Evolutionary conservation across 2,888 invertebrate genomes (phyloP).

Genomic region (Monoplex corrugatus): DNA sequence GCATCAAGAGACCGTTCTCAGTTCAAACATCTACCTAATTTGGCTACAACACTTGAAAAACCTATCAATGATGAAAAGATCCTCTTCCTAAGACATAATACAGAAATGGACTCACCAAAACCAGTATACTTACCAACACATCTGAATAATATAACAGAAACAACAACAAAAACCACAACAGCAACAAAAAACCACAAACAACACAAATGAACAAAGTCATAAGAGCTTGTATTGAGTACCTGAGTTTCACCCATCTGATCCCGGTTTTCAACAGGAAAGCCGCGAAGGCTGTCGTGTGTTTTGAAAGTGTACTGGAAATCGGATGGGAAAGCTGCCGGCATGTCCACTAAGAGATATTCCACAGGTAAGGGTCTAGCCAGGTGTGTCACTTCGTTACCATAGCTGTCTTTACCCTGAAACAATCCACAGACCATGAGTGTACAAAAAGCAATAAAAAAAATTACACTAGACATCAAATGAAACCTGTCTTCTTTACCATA

Average conservation of each 20-base stretch:
- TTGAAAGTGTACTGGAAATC: slow-evolving; percentile 90
- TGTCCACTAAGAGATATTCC: slow-evolving; percentile 97
- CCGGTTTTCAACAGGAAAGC: slow-evolving; percentile 92
- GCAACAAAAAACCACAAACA: no score
- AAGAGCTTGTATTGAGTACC: slow-evolving; percentile 85
- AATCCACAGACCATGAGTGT: background rate
- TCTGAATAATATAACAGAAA: no score
- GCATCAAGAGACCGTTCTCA: no score
- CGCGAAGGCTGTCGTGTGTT: slow-evolving; percentile 82
- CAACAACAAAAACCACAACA: no score
- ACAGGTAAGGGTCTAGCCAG: slow-evolving; percentile 96
- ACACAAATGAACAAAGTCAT: background rate
- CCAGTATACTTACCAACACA: no score
- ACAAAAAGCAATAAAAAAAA: background rate
- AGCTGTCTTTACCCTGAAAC: slow-evolving; percentile 95
- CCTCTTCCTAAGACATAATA: no score
- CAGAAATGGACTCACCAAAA: no score
- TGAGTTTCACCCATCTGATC: slow-evolving; percentile 81
- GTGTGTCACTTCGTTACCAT: slow-evolving; percentile 97
- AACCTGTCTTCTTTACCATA: no score
- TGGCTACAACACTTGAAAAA: no score
- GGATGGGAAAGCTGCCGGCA: slow-evolving; percentile 95
- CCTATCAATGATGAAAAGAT: no score
- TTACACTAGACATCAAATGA: no score
- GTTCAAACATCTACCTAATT: no score